Percentiles rank a stretch among this genome's conserved stretches.
These are phyloP conservation scores for Cirrhinus mrigala DNA, from an alignment of 2,797 vertebrate genomes.

Conservation along the genomic window DNA sequence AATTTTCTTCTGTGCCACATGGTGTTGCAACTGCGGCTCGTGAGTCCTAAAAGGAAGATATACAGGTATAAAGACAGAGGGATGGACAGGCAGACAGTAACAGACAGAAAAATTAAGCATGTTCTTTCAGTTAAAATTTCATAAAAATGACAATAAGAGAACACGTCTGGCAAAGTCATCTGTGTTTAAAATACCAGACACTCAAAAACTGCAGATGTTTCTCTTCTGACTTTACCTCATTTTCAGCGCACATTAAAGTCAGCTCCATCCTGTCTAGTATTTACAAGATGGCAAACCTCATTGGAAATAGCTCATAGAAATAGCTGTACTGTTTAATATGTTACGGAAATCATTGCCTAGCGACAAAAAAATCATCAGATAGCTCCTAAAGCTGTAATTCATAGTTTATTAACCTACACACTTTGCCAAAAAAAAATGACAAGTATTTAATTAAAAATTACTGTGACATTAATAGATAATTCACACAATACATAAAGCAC, in stretches of 20 bases:
- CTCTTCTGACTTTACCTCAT: constrained; percentile 57
- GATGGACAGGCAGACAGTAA: constrained; percentile 20
- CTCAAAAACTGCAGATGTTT: constrained; percentile 55
- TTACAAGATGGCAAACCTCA: constrained; percentile 57
- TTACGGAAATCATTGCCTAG: constrained; percentile 30
- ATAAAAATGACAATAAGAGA: constrained; percentile 53
- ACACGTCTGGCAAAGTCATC: constrained; percentile 55
- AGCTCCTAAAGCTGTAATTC: background rate
- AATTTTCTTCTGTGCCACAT: constrained; percentile 97
- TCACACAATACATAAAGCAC: background rate
- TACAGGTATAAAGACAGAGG: constrained; percentile 21
- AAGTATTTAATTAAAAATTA: background rate
- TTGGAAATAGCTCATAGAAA: constrained; percentile 54
- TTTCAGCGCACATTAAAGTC: constrained; percentile 46
- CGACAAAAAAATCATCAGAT: constrained; percentile 35
- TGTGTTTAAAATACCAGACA: constrained; percentile 61
- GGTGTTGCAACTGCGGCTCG: constrained; percentile 92
- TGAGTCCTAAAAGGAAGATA: constrained; percentile 77
- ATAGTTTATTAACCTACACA: background rate
- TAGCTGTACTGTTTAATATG: constrained; percentile 26
- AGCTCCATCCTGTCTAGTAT: constrained; percentile 47
- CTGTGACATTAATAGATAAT: background rate
- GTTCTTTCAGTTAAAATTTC: constrained; percentile 56
- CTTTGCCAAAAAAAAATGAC: background rate
- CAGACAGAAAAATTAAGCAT: constrained; percentile 38